Conservation (phyloP, 2,888 invertebrate genomes). For the Volucella bombylans region DNA sequence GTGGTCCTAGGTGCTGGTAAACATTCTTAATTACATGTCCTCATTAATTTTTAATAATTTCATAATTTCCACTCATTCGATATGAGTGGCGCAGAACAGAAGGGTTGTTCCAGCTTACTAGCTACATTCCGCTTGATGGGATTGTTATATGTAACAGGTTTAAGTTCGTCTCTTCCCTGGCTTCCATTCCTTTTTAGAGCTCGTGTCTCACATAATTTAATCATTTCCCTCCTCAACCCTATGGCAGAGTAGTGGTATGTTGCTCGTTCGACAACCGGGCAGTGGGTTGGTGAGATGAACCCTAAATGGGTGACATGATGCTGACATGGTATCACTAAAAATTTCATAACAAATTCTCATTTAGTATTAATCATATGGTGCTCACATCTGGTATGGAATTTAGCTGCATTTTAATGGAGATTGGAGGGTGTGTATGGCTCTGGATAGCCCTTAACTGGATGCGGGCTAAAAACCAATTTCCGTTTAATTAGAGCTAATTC, state of each 20-base stretch:
- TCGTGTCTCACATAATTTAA: constrained; percentile 29
- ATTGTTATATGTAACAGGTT: constrained; percentile 43
- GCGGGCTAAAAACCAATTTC: constrained; percentile 27
- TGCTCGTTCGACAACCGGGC: background rate
- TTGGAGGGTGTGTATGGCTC: constrained; percentile 3
- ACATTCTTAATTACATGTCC: constrained; percentile 70
- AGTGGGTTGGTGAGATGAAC: constrained; percentile 14
- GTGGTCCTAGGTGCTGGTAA: constrained; percentile 41
- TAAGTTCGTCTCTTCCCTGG: constrained; percentile 28
- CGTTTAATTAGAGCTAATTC: constrained; percentile 46
- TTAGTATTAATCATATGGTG: constrained; percentile 60
- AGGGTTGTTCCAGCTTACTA: background rate
- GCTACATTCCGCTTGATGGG: constrained; percentile 12
- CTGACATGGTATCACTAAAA: constrained; percentile 53
- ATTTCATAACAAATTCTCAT: constrained; percentile 68
- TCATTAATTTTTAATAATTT: constrained; percentile 74
- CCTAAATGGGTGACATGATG: constrained; percentile 34
- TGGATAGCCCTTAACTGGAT: constrained; percentile 14
- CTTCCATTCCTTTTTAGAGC: background rate
- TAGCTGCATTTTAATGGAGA: background rate
- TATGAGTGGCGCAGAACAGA: background rate
- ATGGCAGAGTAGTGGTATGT: background rate
- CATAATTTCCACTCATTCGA: constrained; percentile 68
- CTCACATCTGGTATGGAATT: constrained; percentile 19
- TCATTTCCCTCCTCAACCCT: background rate